Base-by-base conservation (phyloP, 1,140 invertebrate genomes). In the Pinna nobilis region DNA sequence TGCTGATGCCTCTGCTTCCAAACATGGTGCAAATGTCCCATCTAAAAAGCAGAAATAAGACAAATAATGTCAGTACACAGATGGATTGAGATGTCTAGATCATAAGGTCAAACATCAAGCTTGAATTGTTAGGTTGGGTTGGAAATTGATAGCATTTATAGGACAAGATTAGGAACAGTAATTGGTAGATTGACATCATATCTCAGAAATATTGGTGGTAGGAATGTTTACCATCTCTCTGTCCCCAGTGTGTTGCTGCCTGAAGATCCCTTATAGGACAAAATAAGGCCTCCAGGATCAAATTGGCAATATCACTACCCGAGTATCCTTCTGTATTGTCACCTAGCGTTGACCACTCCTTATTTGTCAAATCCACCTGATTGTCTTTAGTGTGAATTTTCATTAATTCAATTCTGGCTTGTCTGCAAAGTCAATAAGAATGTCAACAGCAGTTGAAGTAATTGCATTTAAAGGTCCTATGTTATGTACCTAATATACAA, bases 291-390 rank as follows among this genome's bases (percentile, higher is more conserved):
- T 84, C 85, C 28, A 89, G 87, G 0, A 89, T 87, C 32, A 92
- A 63, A 75, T 88, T 88, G 0, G 87, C 86, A n/a, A 92, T 88
- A 84, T 92, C 92, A 64, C 91, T 91, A n/a, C 91, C 90, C 13
- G 91, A 91, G 79, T 89, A 91, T 0, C 91, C 91, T 25, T 91
- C 89, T 20, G 91, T 92, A 35, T 80, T 81, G 13, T 88, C 75
- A 3, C 90, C 73, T 23, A 92, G 80, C 6, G 64, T n/a, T 18
- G 81, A 70, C 90, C 90, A 91, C 15, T 90, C 87, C 2, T 76
- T 49, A 4, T 82, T 71, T 6, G 65, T 76, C 30, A 90, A 51
- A 1, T 78, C 47, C 2, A 87, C 44, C 2, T 66, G 59, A 25
- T 77, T 81, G 9, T 74, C 74, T 68, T 76, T 61, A 49, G 82